These are phyloP conservation scores for Hippasteria phrygiana DNA, from an alignment of 53 echinoderm and acorn worm species.

Conservation along the genomic window DNA sequence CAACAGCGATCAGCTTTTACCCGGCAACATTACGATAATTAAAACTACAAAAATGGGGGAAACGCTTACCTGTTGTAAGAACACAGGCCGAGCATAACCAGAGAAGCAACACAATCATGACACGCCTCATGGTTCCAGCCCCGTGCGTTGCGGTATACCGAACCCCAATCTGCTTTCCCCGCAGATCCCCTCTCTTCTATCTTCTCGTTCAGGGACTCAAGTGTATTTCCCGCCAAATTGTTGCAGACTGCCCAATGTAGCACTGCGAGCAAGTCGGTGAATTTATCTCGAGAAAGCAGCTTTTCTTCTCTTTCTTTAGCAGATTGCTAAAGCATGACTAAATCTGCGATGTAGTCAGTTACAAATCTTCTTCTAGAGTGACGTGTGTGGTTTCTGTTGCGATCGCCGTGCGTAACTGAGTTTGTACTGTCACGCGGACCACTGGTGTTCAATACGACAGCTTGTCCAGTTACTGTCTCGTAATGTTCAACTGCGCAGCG, in stretches of 20 bases:
- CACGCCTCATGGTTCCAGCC: conserved; percentile 14
- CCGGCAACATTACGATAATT: conserved; percentile 16
- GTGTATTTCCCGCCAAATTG: conserved; percentile 8
- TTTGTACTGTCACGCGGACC: background rate
- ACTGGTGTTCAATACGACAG: background rate
- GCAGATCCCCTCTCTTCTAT: background rate
- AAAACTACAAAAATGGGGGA: background rate
- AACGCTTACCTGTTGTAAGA: conserved; percentile 46
- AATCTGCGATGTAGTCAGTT: background rate
- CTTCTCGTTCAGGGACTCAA: background rate
- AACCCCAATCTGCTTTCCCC: background rate
- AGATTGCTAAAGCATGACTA: background rate
- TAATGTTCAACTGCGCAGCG: conserved; percentile 9
- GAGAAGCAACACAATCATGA: conserved; percentile 22
- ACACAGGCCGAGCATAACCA: conserved; percentile 43
- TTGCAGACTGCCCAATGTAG: background rate
- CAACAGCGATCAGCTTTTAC: background rate
- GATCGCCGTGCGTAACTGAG: background rate
- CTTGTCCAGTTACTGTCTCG: background rate
- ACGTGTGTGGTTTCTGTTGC: background rate
- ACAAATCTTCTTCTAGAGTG: too few species aligned
- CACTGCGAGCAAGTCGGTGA: background rate
- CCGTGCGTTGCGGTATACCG: background rate
- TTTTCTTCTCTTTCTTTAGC: background rate
- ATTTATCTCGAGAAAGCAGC: background rate